These are phyloP conservation scores for Peromyscus californicus DNA, from an alignment of 2,113 vertebrate genomes.

Conservation along the genomic window DNA sequence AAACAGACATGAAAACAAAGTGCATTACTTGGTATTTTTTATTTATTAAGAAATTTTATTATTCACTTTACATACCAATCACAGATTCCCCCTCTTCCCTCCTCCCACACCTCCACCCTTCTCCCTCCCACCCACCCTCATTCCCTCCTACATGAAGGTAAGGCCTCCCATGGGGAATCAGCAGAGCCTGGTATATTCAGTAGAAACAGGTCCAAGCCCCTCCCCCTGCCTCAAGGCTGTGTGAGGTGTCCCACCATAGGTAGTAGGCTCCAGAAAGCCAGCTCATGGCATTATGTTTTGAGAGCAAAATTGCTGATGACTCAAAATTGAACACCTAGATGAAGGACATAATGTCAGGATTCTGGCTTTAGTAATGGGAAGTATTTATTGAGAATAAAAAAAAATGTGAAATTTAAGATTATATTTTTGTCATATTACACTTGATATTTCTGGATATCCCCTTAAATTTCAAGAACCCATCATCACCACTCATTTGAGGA, in stretches of 20 bases:
- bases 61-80: no score
- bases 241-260: no score
- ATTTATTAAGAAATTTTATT: no score
- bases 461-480: neutral
- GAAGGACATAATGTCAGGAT: neutral
- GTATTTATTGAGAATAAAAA: neutral
- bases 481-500: neutral
- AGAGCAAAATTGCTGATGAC: neutral
- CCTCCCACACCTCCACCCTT: no score
- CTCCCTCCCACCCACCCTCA: no score
- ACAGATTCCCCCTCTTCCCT: no score
- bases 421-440: neutral
- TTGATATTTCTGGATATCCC: neutral
- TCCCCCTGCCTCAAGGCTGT: no score
- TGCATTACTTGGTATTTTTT: neutral
- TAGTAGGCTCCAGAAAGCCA: no score
- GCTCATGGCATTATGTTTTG: neutral
- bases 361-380: neutral
- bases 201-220: no score
- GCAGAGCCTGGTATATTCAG: no score
- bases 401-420: neutral
- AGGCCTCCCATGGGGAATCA: no score
- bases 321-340: neutral
- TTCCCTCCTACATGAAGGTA: no score
- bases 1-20: slow-evolving; percentile 10